A percentile compares a stretch with the other conserved stretches of the same genome.
phyloP scores from a whole-genome alignment of 2,797 vertebrate genomes.

The Pantherophis vulpinus region DNA sequence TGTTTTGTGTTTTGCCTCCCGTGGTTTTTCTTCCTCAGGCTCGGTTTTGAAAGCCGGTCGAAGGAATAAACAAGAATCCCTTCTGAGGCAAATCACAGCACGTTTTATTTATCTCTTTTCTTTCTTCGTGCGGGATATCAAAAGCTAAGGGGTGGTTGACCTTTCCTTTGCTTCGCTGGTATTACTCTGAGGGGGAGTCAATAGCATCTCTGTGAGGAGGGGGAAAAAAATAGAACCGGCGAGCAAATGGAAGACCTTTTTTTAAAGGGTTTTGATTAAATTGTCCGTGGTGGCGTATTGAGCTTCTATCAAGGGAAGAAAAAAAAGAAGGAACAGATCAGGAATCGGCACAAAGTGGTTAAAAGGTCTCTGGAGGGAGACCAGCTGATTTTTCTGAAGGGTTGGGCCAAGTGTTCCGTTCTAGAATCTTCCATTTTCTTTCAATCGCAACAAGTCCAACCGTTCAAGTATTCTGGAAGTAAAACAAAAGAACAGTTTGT shows the following conservation, averaged over 20 bases:
- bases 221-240: slow-evolving; percentile 1
- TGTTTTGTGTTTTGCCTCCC: not conserved
- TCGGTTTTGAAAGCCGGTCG: not conserved
- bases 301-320: slow-evolving; percentile 25
- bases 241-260: slow-evolving; percentile 46
- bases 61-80: slow-evolving; percentile 6
- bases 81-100: slow-evolving; percentile 8
- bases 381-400: not conserved
- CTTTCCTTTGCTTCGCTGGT: slow-evolving; percentile 32
- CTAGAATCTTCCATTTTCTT: not conserved
- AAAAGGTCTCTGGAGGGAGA: not conserved
- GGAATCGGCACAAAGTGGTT: slow-evolving; percentile 13
- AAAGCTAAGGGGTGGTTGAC: slow-evolving; percentile 51
- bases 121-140: slow-evolving; percentile 28
- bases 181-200: slow-evolving; percentile 27
- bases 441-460: not conserved
- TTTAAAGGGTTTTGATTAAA: slow-evolving; percentile 49
- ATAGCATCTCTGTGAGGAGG: slow-evolving; percentile 40
- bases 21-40: slow-evolving; percentile 18
- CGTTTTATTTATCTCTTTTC: slow-evolving; percentile 49
- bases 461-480: not conserved
- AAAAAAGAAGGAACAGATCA: slow-evolving; percentile 27
- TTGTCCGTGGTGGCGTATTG: slow-evolving; percentile 46
- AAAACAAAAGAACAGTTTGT: not conserved
- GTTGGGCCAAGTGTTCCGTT: not conserved